Evolutionary conservation across 2,888 invertebrate species (phyloP).

Genomic region (Conomelus anceps): DNA sequence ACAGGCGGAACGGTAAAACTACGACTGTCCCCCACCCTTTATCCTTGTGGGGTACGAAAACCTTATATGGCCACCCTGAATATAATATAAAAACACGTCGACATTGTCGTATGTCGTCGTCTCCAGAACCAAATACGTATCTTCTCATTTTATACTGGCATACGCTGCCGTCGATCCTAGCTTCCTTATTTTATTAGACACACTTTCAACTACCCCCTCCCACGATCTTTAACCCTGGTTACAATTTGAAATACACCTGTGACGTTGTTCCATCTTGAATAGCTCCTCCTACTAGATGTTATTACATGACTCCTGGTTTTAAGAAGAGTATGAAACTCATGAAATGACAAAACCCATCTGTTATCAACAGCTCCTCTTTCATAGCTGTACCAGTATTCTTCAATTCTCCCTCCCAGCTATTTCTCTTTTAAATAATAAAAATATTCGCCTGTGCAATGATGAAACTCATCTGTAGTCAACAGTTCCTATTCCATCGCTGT

Average conservation of each 20-base stretch:
- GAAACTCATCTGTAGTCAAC: background rate
- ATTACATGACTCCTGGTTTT: background rate
- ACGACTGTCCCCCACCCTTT: background rate
- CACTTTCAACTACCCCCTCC: background rate
- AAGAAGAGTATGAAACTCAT: background rate
- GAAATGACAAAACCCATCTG: background rate
- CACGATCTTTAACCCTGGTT: background rate
- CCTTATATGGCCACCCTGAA: background rate
- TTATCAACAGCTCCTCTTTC: background rate
- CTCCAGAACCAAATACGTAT: background rate
- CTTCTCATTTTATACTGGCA: background rate
- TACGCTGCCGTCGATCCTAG: background rate
- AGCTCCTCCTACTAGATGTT: background rate
- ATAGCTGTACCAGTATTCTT: background rate
- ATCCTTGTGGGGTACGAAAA: background rate
- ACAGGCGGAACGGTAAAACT: background rate
- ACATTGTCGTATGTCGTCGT: background rate
- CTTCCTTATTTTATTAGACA: background rate
- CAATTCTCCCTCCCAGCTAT: background rate
- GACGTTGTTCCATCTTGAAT: background rate
- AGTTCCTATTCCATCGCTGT: background rate
- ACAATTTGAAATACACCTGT: background rate
- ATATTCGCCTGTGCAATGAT: no score
- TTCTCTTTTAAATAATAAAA: no score
- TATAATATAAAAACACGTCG: background rate